Percentiles rank a stretch among this genome's conserved stretches.
Conservation (phyloP, 1,140 invertebrate species). For the Megalopta genalis region DNA sequence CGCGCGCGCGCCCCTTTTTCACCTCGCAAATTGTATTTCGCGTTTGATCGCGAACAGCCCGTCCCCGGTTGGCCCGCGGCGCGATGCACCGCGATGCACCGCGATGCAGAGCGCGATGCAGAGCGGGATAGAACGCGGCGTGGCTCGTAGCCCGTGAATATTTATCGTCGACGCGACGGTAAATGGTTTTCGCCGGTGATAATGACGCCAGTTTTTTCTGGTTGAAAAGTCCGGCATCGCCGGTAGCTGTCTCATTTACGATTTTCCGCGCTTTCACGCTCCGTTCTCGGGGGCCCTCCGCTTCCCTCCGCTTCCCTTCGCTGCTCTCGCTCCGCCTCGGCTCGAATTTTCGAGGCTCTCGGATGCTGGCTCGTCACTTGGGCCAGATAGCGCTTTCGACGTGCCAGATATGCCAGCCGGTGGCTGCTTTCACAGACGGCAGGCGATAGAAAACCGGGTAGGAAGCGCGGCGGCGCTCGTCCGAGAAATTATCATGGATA, state of each 20-base stretch:
- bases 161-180: conserved; percentile 11
- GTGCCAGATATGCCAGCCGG: not conserved
- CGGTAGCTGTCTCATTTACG: not conserved
- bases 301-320: too few species aligned
- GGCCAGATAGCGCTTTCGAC: not conserved
- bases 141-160: not conserved
- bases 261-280: conserved; percentile 1
- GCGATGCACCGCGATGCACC: too few species aligned
- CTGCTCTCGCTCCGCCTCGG: too few species aligned
- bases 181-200: conserved; percentile 6
- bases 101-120: too few species aligned
- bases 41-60: conserved; percentile 16
- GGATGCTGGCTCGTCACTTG: not conserved
- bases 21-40: conserved; percentile 15
- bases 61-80: not conserved
- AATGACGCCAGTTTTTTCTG: conserved; percentile 4
- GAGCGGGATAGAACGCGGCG: too few species aligned
- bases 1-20: not conserved
- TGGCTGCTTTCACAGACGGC: not conserved
- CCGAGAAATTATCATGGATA: conserved; percentile 53
- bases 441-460: conserved; percentile 8
- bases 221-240: not conserved
- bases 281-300: not conserved
- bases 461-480: not conserved
- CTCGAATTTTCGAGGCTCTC: conserved; percentile 19